Evolutionary conservation across 2,888 invertebrate species (phyloP).

Genomic region (Ceramica pisi): DNA sequence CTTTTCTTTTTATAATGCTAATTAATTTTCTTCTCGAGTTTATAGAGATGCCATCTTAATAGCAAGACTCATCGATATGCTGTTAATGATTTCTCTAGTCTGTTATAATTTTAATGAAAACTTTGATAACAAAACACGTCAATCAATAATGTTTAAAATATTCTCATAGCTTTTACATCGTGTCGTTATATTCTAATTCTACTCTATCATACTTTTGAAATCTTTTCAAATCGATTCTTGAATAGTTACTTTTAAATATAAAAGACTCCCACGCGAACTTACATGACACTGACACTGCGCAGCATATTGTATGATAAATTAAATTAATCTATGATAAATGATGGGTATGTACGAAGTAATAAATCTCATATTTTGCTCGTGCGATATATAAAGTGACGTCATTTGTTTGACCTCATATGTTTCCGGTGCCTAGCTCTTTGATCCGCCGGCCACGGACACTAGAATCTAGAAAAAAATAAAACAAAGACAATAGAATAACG

Average conservation of each 20-base stretch:
- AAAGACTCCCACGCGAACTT: conserved; percentile 27
- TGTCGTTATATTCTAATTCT: not conserved
- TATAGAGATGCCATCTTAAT: conserved; percentile 5
- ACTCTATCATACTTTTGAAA: not conserved
- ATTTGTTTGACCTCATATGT: conserved; percentile 58
- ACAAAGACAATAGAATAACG: conserved; percentile 38
- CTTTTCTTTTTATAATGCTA: conserved; percentile 9
- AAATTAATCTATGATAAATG: conserved; percentile 58
- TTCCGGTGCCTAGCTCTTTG: conserved; percentile 65
- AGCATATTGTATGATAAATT: conserved; percentile 44
- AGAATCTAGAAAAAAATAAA: conserved; percentile 21
- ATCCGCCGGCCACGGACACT: conserved; percentile 57
- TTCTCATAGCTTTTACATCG: conserved; percentile 7
- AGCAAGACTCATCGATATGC: conserved; percentile 2
- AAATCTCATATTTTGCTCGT: conserved; percentile 49
- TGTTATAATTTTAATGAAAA: conserved; percentile 19
- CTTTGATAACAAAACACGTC: conserved; percentile 11
- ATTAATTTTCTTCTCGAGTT: conserved; percentile 35
- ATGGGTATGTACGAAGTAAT: conserved; percentile 37
- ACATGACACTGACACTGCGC: conserved; percentile 29
- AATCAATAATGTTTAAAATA: conserved; percentile 11
- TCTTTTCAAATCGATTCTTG: not conserved
- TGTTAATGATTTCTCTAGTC: conserved; percentile 13
- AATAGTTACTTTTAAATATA: conserved; percentile 12
- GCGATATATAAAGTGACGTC: conserved; percentile 49